Evolutionary conservation across 2,888 invertebrate species (phyloP).

Genomic region (Lamellibrachia satsuma): DNA sequence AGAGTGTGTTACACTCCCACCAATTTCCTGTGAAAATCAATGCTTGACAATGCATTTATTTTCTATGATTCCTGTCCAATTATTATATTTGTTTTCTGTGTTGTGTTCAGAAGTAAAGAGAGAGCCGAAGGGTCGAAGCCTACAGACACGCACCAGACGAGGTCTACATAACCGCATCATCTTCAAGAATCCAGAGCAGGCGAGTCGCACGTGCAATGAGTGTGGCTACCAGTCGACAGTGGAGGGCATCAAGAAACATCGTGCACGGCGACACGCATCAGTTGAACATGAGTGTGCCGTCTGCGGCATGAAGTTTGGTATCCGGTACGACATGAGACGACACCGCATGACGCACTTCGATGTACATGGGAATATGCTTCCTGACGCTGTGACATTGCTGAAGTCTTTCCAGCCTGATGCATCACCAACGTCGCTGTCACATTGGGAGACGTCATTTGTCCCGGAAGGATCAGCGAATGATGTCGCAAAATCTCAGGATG

Average conservation of each 20-base stretch:
- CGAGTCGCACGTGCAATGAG: background rate
- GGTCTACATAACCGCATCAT: background rate
- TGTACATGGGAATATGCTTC: conserved; percentile 21
- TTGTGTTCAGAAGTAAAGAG: background rate
- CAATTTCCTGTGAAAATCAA: too few relatives aligned
- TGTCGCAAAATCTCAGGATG: background rate
- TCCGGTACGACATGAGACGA: conserved; percentile 34
- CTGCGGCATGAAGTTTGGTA: conserved; percentile 28
- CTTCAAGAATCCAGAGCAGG: conserved; percentile 10
- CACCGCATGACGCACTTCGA: conserved; percentile 35
- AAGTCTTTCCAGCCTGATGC: conserved; percentile 13
- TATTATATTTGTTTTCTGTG: background rate
- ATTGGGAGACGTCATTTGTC: background rate
- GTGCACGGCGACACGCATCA: background rate
- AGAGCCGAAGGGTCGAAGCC: background rate
- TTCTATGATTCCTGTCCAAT: background rate
- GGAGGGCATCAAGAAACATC: conserved; percentile 21
- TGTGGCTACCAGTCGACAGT: conserved; percentile 22
- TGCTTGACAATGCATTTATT: background rate
- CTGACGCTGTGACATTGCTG: background rate
- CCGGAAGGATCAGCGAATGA: background rate
- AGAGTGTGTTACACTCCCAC: too few relatives aligned
- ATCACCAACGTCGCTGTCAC: background rate
- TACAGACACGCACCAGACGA: background rate
- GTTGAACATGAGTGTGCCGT: conserved; percentile 19